Evolutionary conservation across 1,140 invertebrate species (phyloP), one percentile per base, ranked within the genome.

Genomic region (Tribolium castaneum): DNA sequence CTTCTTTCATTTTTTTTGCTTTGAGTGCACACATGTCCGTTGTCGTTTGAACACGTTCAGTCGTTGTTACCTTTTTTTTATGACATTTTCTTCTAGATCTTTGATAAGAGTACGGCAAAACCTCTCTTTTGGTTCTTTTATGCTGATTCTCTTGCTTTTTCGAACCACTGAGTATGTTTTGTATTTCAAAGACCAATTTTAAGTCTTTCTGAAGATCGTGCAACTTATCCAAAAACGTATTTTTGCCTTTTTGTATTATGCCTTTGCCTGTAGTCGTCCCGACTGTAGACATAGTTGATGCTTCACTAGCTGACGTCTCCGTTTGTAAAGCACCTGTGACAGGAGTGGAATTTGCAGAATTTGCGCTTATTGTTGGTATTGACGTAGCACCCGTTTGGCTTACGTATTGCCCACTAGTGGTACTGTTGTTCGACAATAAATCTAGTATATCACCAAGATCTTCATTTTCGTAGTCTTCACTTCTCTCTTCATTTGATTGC

Each of bases 161-260:
- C 0, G 75, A 66, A 12, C 70, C 25, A 54, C 73, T 56, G 19
- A 81, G 70, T 10, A 79, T 81, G 19, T 59, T 77, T 71, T 81
- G 80, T 34, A 81, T 76, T 77, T 81, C 80, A 52, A 77, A 50
- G 6, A 81, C 78, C 70, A 81, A 45, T 75, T 80, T 72, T 6
- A 81, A 50, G 13, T 81, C 76, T 76, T 78, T 80, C 54, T 78
- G 25, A 10, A 81, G 54, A 59, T 76, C 79, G 34, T 22, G 49
- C 1, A 81, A 14, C 75, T 73, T 75, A 12, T 14, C n/a, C 3
- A 73, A 10, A 13, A 54, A 30, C 1, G 49, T 5, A 34, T 30
- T 73, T 30, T 73, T 54, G 16, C 49, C 16, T 34, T 54, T 52
- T 19, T 49, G 50, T 6, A 54, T 10, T 54, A 51, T 12, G 9